phyloP scores from a whole-genome alignment of 2,113 vertebrate genomes.

The Leucopsar rothschildi region DNA sequence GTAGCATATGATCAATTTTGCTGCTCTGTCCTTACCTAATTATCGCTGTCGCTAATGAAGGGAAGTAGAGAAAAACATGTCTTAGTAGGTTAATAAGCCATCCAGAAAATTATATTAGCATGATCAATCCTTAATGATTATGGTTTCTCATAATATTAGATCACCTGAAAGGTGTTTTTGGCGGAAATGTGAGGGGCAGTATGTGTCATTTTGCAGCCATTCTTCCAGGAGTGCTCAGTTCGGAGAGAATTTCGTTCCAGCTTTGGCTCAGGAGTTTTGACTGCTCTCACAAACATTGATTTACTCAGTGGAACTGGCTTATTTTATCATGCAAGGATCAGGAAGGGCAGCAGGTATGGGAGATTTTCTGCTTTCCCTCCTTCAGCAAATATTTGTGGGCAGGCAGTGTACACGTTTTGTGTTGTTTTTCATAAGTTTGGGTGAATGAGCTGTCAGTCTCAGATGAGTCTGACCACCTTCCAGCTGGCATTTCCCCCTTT shows the following conservation, averaged over 20 bases:
- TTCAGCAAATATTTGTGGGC: not conserved
- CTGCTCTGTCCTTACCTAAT: constrained; percentile 69
- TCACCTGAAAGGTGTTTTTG: constrained; percentile 64
- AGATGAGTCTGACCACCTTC: constrained; percentile 41
- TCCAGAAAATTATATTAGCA: constrained; percentile 74
- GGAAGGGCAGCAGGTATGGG: not conserved
- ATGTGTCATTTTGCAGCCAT: not conserved
- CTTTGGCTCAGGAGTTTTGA: constrained; percentile 11
- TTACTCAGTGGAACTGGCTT: not conserved
- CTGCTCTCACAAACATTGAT: constrained; percentile 4
- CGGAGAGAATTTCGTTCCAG: constrained; percentile 14
- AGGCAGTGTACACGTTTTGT: constrained; percentile 12
- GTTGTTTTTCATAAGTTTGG: constrained; percentile 30
- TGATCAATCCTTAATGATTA: constrained; percentile 73
- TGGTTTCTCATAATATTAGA: constrained; percentile 66
- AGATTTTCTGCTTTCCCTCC: constrained; percentile 12
- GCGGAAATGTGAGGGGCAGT: constrained; percentile 23
- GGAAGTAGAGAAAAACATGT: constrained; percentile 71
- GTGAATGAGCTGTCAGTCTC: constrained; percentile 8
- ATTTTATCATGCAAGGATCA: not conserved
- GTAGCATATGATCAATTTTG: constrained; percentile 63
- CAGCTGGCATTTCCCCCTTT: constrained; percentile 20
- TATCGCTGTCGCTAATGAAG: constrained; percentile 69
- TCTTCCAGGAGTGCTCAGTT: constrained; percentile 37
- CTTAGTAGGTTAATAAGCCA: constrained; percentile 75